Evolutionary conservation across 1,140 invertebrate species (phyloP).

Genomic region (Drusus annulatus): DNA sequence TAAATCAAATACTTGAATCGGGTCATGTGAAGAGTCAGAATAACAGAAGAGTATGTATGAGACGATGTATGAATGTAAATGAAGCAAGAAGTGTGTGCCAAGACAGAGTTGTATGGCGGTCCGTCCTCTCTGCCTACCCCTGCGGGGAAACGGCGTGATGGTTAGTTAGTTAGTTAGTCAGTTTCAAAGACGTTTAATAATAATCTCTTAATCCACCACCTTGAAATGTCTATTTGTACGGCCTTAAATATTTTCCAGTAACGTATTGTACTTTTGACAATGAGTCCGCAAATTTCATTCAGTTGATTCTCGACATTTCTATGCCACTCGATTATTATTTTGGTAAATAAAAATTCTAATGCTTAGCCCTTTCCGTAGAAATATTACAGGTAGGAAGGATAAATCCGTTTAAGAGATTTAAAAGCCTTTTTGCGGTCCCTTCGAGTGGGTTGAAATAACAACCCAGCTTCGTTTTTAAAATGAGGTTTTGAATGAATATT

Average conservation of each 20-base stretch:
- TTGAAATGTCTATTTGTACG: neutral
- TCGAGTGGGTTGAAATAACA: conserved; percentile 45
- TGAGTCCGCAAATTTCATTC: conserved; percentile 14
- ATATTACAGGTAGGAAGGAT: conserved; percentile 34
- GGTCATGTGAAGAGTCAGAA: too few relatives aligned
- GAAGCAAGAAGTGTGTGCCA: too few relatives aligned
- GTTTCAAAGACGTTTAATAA: conserved; percentile 9
- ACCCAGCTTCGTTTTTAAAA: conserved; percentile 16
- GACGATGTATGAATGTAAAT: too few relatives aligned
- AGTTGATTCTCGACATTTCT: conserved; percentile 17
- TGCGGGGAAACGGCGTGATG: too few relatives aligned
- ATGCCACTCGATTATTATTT: conserved; percentile 33
- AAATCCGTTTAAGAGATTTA: conserved; percentile 47
- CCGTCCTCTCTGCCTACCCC: too few relatives aligned
- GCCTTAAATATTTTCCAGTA: neutral
- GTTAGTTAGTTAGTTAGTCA: too few relatives aligned
- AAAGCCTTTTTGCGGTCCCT: conserved; percentile 31
- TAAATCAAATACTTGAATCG: too few relatives aligned
- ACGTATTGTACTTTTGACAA: conserved; percentile 8
- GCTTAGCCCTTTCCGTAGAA: conserved; percentile 30
- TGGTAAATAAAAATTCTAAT: conserved; percentile 39
- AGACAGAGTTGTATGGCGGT: too few relatives aligned
- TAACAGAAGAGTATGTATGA: too few relatives aligned
- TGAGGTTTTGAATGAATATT: neutral
- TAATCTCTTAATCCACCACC: conserved; percentile 27